Base-by-base conservation (phyloP, 2,888 invertebrate genomes). In the Ornithoptera priamus region DNA sequence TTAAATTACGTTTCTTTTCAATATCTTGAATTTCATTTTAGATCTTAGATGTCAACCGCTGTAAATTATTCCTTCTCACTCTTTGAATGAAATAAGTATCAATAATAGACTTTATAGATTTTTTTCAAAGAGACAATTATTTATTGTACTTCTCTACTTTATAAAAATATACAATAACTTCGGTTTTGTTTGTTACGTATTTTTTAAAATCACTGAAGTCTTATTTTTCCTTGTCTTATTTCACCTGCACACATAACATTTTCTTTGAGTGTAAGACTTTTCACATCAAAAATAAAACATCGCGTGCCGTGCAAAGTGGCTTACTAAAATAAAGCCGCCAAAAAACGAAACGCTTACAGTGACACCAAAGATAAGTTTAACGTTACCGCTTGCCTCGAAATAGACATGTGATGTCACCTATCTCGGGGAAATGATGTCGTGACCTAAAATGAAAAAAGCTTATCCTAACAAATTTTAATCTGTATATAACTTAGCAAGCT, bases 271-370 rank as follows among this genome's bases (percentile, higher is more conserved):
- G 22, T n/a, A 58, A 58, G 57, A 22, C 22, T 22, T 22, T 7
- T 22, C n/a, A 58, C 57, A 22, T 58, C 57, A 22, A 58, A 58
- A 58, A 22, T 8, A 58, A 58, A 24, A 58, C 57, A 22, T 18
- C 22, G 57, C 12, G 57, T 4, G 22, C 22, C 57, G 57, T 10
- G 22, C 57, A 20, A 24, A 58, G 57, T 58, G 57, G 57, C 22
- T 58, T 20, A 58, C 57, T 58, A 58, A 58, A 58, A 58, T 58
- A 22, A 58, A 22, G 22, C n/a, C 12, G 22, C 57, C 57, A 58
- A 22, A 58, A 58, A 58, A 22, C 18, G 57, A 58, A 58, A 58
- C n/a, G 57, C 57, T 58, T 20, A 22, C 57, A 58, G 57, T 22
- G 57, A 58, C 20, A 24, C 57, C 22, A 20, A 12, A 58, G 57